Evolutionary conservation across 2,888 invertebrate species (phyloP), one percentile per base, ranked within the genome.

Genomic region (Invenusta paracnida): DNA sequence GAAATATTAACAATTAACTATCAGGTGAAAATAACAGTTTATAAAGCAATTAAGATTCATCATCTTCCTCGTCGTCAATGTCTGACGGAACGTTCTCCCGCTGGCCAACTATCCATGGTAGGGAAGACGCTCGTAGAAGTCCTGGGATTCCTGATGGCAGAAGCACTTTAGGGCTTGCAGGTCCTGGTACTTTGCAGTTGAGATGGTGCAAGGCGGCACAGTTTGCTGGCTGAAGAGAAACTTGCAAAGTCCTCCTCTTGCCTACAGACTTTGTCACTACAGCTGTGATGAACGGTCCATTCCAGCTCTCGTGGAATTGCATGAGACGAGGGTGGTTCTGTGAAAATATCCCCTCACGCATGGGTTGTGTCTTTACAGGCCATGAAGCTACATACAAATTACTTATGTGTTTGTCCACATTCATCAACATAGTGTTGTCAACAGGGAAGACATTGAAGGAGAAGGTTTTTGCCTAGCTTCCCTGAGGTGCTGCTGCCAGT

Each of bases 181-280:
- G n/a, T 66, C 66, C 66, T n/a, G 11, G 66, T 66, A 66, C n/a
- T 66, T 66, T 11, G 66, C 66, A 11, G 66, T n/a, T n/a, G 66
- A 66, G n/a, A 66, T 66, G 66, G 66, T 11, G 11, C 11, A n/a
- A 66, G 66, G 66, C n/a, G n/a, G 11, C 66, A 66, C n/a, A n/a
- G 66, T 66, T 66, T n/a, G n/a, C n/a, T n/a, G 66, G 66, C n/a
- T 66, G 66, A 11, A 66, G 66, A 66, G 66, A n/a, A 17, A n/a
- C 66, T n/a, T n/a, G 66, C 66, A 66, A 17, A n/a, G 66, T 66
- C n/a, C 66, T 66, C n/a, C 66, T 66, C n/a, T 66, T 66, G 11
- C 66, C 66, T 66, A 66, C 66, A 66, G 66, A n/a, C n/a, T 66
- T 66, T n/a, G 66, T 66, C 66, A 66, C n/a, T n/a, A 66, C 66